Percentiles rank a stretch among this genome's conserved stretches.
These are phyloP conservation scores for Cygnus atratus DNA, from an alignment of 2,113 vertebrate genomes.

Conservation along the genomic window DNA sequence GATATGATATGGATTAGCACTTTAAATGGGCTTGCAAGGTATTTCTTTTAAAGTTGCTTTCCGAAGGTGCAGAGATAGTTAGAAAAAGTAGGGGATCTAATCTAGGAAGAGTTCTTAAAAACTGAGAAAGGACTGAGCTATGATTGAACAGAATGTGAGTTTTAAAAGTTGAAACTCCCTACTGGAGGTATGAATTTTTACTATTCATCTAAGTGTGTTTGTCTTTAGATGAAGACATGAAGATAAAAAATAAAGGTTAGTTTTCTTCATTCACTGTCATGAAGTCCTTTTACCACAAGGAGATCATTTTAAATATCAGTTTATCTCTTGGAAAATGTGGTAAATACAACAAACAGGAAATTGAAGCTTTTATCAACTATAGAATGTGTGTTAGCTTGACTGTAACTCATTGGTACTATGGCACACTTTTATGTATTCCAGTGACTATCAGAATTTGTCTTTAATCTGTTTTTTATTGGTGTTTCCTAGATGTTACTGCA, in stretches of 20 bases:
- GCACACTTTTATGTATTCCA: neutral
- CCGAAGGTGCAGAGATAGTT: neutral
- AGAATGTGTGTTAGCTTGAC: accelerated
- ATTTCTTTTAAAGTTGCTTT: neutral
- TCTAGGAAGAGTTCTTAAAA: neutral
- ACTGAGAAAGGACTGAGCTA: neutral
- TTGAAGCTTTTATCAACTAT: neutral
- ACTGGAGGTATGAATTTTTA: neutral
- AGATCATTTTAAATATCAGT: neutral
- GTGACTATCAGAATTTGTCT: neutral
- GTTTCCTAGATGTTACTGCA: conserved; percentile 91
- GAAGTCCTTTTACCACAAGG: neutral
- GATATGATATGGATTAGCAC: neutral
- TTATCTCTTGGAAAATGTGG: neutral
- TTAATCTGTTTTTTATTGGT: neutral
- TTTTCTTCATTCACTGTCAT: neutral
- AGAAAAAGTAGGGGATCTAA: neutral
- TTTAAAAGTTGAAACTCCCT: neutral
- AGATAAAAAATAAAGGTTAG: neutral
- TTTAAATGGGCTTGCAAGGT: neutral
- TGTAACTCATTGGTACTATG: neutral
- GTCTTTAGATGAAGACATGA: neutral
- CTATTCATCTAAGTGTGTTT: neutral
- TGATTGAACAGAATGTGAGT: neutral
- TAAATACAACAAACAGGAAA: neutral